Evolutionary conservation across 2,113 vertebrate genomes (phyloP), one percentile per base, ranked within the genome.

Genomic region (Ictidomys tridecemlineatus): DNA sequence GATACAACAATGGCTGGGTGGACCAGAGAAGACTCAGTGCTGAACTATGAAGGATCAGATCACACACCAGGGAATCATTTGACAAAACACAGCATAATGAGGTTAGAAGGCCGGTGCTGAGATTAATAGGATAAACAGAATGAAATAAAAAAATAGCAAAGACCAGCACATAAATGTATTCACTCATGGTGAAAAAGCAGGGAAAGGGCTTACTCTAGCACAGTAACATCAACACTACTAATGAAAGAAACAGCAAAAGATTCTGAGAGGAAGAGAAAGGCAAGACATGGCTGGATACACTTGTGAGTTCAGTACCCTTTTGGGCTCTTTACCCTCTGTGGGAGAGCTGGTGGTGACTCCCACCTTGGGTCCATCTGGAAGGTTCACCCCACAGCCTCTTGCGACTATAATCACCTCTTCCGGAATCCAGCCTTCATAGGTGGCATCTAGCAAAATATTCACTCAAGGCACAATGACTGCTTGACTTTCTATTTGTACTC

Each of bases 41-140:
- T 65, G 32, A 95, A 65, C n/a, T 63, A 74, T 28, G 9, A 84
- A 85, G 30, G 10, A 58, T 63, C 56, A n/a, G 9, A n/a, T 45
- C 51, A 74, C 82, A 91, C 42, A 69, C 53, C 69, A 70, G 83
- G 11, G 8, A 77, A 73, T 6, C 89, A 0, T 56, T 45, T 82
- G 80, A 92, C 89, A 92, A 89, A 86, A 86, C 53, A 34, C 13
- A 94, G 30, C 42, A 51, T 89, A 37, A 72, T 70, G 78, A 84
- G 24, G 39, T 70, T 74, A 85, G 85, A 89, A 97, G 70, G 58
- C 4, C 69, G 76, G 42, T 61, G 48, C 37, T 84, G 63, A 80
- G 37, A 83, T 93, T 61, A 89, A 65, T 18, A 95, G n/a, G 17
- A 22, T 30, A 94, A 87, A 84, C 13, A 85, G 89, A 86, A 84